These are phyloP conservation scores for Lathronympha strigana DNA, from an alignment of 2,888 invertebrate species.

Conservation along the genomic window DNA sequence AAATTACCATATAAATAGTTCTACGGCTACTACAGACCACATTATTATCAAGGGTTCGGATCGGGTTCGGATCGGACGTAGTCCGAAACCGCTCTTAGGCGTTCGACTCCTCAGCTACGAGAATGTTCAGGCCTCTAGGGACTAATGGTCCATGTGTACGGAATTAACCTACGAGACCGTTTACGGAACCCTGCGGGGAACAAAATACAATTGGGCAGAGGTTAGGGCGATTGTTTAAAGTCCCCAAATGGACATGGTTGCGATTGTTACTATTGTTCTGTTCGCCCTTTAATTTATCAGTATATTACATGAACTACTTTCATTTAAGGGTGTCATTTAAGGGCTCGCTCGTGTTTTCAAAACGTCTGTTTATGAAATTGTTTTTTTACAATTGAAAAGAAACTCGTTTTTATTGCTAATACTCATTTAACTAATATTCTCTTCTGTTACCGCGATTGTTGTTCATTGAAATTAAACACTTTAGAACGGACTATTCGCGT, in stretches of 20 bases:
- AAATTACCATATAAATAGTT: too few species aligned
- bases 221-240: slow-evolving; percentile 13
- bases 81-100: not conserved
- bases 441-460: too few species aligned
- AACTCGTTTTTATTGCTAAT: too few species aligned
- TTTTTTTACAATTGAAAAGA: too few species aligned
- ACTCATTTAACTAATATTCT: too few species aligned
- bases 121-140: not conserved
- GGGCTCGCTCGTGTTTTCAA: not conserved
- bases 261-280: not conserved
- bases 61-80: too few species aligned
- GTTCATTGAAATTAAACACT: too few species aligned
- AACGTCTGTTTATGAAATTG: too few species aligned
- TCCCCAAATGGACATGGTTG: not conserved
- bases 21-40: too few species aligned
- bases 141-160: slow-evolving; percentile 14
- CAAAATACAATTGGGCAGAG: slow-evolving; percentile 15
- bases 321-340: not conserved
- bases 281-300: not conserved
- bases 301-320: too few species aligned
- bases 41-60: too few species aligned
- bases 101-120: not conserved
- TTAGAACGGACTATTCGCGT: too few species aligned
- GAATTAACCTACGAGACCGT: slow-evolving; percentile 11
- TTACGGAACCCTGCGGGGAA: not conserved